A percentile compares a stretch with the other conserved stretches of the same genome.
phyloP scores from a whole-genome alignment of 2,113 vertebrate species.

The Heterotis niloticus region DNA sequence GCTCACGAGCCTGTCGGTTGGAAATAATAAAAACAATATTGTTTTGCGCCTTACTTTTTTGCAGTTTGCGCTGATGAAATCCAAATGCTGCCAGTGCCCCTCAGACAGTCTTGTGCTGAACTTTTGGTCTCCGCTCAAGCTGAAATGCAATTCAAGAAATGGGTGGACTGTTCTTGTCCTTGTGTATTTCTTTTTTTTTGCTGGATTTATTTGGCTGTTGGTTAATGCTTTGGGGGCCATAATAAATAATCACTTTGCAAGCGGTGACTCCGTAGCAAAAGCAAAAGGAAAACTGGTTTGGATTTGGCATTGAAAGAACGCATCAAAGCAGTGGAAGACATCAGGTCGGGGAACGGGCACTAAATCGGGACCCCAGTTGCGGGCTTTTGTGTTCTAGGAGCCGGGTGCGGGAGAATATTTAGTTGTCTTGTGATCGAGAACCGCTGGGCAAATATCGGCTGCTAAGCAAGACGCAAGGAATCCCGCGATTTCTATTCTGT shows the following conservation, averaged over 20 bases:
- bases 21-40: slow-evolving; percentile 25
- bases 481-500: no score
- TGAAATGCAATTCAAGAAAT: background rate
- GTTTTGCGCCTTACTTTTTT: slow-evolving; percentile 21
- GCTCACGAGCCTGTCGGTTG: slow-evolving; percentile 18
- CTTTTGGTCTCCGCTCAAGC: slow-evolving; percentile 13
- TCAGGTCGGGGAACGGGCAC: background rate
- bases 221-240: slow-evolving; percentile 23
- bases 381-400: no score
- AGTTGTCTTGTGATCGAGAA: background rate
- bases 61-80: slow-evolving; percentile 19
- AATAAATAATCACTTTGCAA: slow-evolving; percentile 22
- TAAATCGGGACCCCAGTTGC: no score
- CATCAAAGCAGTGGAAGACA: slow-evolving; percentile 16
- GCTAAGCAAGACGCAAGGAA: no score
- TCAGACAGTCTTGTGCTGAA: background rate
- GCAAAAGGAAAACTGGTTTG: slow-evolving; percentile 17
- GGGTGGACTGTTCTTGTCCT: background rate
- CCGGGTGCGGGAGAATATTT: no score
- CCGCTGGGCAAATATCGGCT: no score
- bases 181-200: background rate
- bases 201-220: slow-evolving; percentile 16
- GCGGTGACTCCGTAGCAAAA: slow-evolving; percentile 35
- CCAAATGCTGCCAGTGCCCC: slow-evolving; percentile 11
- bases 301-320: slow-evolving; percentile 3